Percentiles rank a stretch among this genome's conserved stretches.
Evolutionary conservation across 2,888 invertebrate species (phyloP).

Genomic region (Notocelia uddmanniana): DNA sequence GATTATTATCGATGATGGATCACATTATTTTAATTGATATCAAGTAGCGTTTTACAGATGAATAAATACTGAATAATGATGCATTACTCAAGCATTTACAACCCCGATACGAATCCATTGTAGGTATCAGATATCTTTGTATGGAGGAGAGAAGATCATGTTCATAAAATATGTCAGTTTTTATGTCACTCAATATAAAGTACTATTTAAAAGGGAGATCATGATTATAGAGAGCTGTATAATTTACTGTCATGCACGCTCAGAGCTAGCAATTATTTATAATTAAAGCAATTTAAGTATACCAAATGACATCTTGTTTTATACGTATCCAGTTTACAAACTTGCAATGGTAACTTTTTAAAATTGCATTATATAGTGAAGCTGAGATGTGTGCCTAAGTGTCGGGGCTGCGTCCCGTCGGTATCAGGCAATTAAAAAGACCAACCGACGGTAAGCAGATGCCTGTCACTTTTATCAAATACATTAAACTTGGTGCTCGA

Average conservation of each 20-base stretch:
- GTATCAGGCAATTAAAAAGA: conserved; percentile 82
- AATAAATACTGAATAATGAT: conserved; percentile 43
- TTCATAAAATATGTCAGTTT: conserved; percentile 35
- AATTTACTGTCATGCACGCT: conserved; percentile 33
- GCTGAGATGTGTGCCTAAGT: conserved; percentile 47
- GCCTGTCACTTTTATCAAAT: conserved; percentile 84
- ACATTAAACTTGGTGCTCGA: conserved; percentile 82
- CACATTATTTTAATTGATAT: conserved; percentile 46
- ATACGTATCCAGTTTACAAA: conserved; percentile 18
- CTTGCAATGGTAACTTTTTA: conserved; percentile 29
- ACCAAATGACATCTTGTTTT: conserved; percentile 38
- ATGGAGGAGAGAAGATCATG: conserved; percentile 13
- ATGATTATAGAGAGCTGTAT: conserved; percentile 40
- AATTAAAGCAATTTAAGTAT: conserved; percentile 37
- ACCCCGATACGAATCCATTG: conserved; percentile 24
- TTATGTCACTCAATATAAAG: conserved; percentile 27
- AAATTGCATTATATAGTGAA: conserved; percentile 9
- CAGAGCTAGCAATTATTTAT: conserved; percentile 41
- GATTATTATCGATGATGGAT: conserved; percentile 45
- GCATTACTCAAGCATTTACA: conserved; percentile 31
- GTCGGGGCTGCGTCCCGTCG: conserved; percentile 57
- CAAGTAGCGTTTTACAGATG: conserved; percentile 46
- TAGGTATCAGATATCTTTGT: conserved; percentile 21
- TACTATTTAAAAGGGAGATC: conserved; percentile 25
- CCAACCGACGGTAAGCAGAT: conserved; percentile 79